phyloP scores from a whole-genome alignment of 2,113 vertebrate species.

The Myiopsitta monachus region DNA sequence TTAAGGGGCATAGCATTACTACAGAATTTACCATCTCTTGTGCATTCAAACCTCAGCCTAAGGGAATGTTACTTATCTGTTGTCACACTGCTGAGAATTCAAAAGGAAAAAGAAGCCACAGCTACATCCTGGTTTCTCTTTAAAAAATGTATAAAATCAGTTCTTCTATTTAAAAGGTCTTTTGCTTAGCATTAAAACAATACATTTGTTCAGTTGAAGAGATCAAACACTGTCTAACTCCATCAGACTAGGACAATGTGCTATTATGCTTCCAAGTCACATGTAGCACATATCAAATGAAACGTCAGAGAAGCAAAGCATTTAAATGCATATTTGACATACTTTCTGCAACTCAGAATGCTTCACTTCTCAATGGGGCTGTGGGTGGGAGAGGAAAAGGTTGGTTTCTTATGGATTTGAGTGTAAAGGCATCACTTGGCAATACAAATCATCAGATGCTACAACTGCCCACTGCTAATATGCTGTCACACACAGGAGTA shows the following conservation, averaged over 20 bases:
- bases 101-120: neutral
- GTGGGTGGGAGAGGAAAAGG: slow-evolving; percentile 46
- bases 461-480: slow-evolving; percentile 1
- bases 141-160: neutral
- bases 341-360: slow-evolving; percentile 18
- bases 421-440: neutral
- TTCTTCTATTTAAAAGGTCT: neutral
- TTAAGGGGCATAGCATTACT: neutral
- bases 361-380: slow-evolving; percentile 34
- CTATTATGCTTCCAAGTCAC: slow-evolving; percentile 62
- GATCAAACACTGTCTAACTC: slow-evolving; percentile 43
- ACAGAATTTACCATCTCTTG: neutral
- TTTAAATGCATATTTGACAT: slow-evolving; percentile 69
- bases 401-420: slow-evolving; percentile 29
- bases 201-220: slow-evolving; percentile 25
- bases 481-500: neutral
- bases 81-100: neutral
- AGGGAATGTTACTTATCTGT: neutral
- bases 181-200: slow-evolving; percentile 20
- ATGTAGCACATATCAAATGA: slow-evolving; percentile 23
- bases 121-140: neutral
- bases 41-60: neutral
- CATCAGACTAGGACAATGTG: slow-evolving; percentile 33
- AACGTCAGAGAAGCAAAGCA: slow-evolving; percentile 34
- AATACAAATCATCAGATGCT: neutral